Evolutionary conservation across 2,888 invertebrate species (phyloP).

Genomic region (Torymus aiolomorphi): DNA sequence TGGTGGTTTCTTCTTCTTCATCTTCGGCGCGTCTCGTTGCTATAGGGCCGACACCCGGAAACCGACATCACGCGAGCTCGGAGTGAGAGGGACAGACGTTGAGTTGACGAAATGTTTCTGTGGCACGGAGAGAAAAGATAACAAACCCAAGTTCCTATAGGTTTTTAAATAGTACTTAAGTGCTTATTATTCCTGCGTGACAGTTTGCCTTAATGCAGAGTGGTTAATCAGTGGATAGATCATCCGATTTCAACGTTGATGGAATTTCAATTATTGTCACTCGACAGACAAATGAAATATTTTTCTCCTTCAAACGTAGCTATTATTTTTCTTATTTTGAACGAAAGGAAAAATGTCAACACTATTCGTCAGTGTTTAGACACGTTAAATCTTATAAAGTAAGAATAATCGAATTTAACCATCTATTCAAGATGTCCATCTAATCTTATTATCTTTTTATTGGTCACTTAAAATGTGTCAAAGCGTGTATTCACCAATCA

Average conservation of each 20-base stretch:
- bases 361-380: too few relatives aligned
- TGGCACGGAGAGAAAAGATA: conserved; percentile 43
- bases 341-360: too few relatives aligned
- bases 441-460: too few relatives aligned
- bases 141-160: conserved; percentile 31
- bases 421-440: too few relatives aligned
- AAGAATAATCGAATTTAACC: too few relatives aligned
- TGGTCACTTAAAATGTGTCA: too few relatives aligned
- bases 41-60: conserved; percentile 50
- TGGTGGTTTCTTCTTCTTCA: conserved; percentile 26
- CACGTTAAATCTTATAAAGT: too few relatives aligned
- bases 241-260: neutral
- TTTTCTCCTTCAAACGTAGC: too few relatives aligned
- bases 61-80: conserved; percentile 38
- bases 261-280: too few relatives aligned
- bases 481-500: too few relatives aligned
- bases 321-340: too few relatives aligned
- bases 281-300: too few relatives aligned
- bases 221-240: conserved; percentile 41
- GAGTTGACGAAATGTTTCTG: conserved; percentile 40
- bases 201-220: conserved; percentile 7
- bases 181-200: conserved; percentile 44
- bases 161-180: conserved; percentile 54
- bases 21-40: neutral
- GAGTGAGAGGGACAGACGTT: neutral